Evolutionary conservation across 2,888 invertebrate species (phyloP), one percentile per base, ranked within the genome.

Genomic region (Coelopa pilipes): DNA sequence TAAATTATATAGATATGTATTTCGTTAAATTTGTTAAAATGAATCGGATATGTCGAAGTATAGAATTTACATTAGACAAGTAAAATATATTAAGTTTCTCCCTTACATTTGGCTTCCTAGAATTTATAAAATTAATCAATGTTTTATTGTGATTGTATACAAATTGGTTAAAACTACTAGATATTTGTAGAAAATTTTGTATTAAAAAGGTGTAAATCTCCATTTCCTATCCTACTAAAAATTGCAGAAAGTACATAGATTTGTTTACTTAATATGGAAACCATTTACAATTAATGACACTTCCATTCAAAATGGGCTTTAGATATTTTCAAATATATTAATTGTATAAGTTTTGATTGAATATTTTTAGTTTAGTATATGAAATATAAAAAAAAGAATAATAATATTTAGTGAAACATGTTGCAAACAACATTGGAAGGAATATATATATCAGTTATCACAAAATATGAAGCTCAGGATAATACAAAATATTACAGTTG

Each of bases 201-300:
- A 34, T 34, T 34, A 34, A 34, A 34, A 34, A 34, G 7, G 7
- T 34, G 34, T 34, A 34, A 2, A 34, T 34, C 34, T 34, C 21
- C 17, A 12, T 24, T 59, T 21, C 21, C 21, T 34, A 34, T 34
- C 34, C 34, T 34, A 34, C 34, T 34, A 34, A 34, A 34, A 34
- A 34, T 34, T 34, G 7, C 2, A 34, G 34, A 34, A 34, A 34
- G 2, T 34, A 7, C 34, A 34, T 34, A 34, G 4, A 34, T 34
- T 34, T 34, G 34, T 7, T 34, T 34, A 34, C 34, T 34, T 34
- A 34, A 34, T 34, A 34, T 34, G 34, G 15, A 62, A 34, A 62
- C 21, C n/a, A 15, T 34, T n/a, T 63, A 65, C n/a, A 65, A 47
- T 47, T 65, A 65, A 47, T 65, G 46, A 65, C 65, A 65, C 19